Base-by-base conservation (phyloP, 2,797 vertebrate genomes). In the Lophura swinhoii region DNA sequence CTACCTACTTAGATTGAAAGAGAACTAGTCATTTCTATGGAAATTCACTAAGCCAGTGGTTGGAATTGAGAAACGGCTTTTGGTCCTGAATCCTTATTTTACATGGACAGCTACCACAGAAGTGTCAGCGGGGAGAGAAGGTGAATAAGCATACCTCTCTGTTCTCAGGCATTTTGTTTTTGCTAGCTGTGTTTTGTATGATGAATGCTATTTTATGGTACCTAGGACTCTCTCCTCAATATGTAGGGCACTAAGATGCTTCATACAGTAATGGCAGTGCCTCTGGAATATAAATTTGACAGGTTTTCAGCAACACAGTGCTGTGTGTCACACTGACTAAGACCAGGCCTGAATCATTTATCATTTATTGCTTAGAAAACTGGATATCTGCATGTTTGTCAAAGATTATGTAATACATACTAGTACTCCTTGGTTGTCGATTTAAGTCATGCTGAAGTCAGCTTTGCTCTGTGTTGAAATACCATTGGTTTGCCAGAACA, bases 71-170 rank as follows among this genome's bases (percentile, higher is more conserved):
- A 93, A 94, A 72, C 7, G 41, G 20, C 26, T 85, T 87, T 90
- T 93, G 91, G 89, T 89, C 67, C 29, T 72, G 55, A 75, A 72
- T 86, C 51, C 10, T 41, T 12, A 0, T 85, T 94, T 95, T 64
- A 55, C 43, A 8, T 55, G 75, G 74, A 9, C 71, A 94, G 87
- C 91, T 93, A 93, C 91, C 91, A 86, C 89, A 96, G 67, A 91
- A 67, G n/a, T 81, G 92, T 94, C 79, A 29, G 29, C 37, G 70
- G 51, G 46, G 59, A 93, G 79, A 72, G 22, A 23, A 93, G 70
- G 22, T 70, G 80, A 91, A 94, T 75, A 86, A 92, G 81, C 10
- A 94, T 33, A 88, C 21, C 14, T n/a, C 85, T 93, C 89, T 92
- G 8, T 58, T 90, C 43, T 75, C 46, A 67, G 67, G 73, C 46